Conservation (phyloP, 2,113 vertebrate genomes). For the Eurystomus gularis region DNA sequence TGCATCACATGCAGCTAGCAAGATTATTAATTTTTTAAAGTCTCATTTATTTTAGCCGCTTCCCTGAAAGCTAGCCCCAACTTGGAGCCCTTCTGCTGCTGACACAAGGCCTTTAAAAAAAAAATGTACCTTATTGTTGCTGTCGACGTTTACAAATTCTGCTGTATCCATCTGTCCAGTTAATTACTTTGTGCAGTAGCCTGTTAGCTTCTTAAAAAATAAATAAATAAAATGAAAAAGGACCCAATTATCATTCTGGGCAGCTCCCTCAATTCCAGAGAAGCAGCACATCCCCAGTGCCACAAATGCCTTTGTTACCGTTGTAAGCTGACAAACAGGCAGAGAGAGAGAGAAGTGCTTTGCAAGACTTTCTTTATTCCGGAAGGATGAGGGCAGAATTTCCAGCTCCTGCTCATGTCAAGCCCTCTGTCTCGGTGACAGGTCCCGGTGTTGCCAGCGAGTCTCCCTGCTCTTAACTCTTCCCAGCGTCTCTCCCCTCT, state of each 20-base stretch:
- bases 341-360: background rate
- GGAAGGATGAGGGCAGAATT: background rate
- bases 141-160: constrained; percentile 27
- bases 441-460: accelerated
- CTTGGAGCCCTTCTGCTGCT: constrained; percentile 29
- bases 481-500: background rate
- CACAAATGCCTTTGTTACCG: background rate
- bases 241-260: constrained; percentile 57
- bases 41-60: background rate
- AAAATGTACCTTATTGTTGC: background rate
- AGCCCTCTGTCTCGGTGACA: background rate
- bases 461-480: background rate
- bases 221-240: background rate
- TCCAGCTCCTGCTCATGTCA: background rate
- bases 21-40: background rate
- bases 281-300: background rate
- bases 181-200: constrained; percentile 62
- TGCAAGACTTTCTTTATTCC: background rate
- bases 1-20: background rate
- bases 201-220: constrained; percentile 11
- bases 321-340: background rate
- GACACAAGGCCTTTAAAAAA: background rate
- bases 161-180: constrained; percentile 55
- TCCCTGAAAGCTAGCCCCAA: background rate
- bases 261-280: constrained; percentile 7